Evolutionary conservation across 2,797 vertebrate species (phyloP).

Genomic region (Balearica regulorum): DNA sequence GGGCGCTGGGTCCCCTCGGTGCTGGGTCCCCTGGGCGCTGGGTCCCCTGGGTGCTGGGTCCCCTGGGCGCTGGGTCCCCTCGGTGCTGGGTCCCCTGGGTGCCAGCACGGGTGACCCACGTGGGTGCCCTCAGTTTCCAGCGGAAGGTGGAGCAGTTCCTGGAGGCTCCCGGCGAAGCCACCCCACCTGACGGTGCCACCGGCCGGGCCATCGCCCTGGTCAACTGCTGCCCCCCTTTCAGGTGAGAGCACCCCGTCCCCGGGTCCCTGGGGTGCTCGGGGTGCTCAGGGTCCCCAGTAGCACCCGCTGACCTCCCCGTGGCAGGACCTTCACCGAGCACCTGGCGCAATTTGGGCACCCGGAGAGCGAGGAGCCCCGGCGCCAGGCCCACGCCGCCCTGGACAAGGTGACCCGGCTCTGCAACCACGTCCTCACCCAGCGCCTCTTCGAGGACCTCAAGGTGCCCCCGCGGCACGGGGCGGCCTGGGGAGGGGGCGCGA

Average conservation of each 20-base stretch:
- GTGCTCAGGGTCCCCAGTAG: background rate
- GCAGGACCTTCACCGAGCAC: conserved; percentile 81
- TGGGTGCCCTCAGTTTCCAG: conserved; percentile 80
- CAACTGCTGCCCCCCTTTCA: conserved; percentile 89
- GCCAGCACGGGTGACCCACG: background rate
- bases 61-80: background rate
- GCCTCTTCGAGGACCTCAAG: conserved; percentile 85
- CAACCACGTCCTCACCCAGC: conserved; percentile 78
- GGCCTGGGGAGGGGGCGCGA: accelerated
- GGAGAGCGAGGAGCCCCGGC: conserved; percentile 77
- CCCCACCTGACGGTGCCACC: conserved; percentile 74
- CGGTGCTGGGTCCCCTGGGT: background rate
- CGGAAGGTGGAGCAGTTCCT: conserved; percentile 88
- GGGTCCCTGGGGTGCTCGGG: background rate
- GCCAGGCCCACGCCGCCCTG: conserved; percentile 76
- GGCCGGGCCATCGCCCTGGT: conserved; percentile 82
- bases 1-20: background rate
- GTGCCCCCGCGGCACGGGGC: background rate
- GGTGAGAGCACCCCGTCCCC: conserved; percentile 58
- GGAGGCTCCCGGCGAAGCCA: conserved; percentile 72
- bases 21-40: background rate
- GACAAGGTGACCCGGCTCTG: conserved; percentile 81
- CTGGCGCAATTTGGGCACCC: conserved; percentile 79
- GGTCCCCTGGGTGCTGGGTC: too few species aligned
- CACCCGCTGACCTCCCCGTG: accelerated